Percentiles rank a stretch among this genome's conserved stretches.
phyloP scores from a whole-genome alignment of 2,113 vertebrate species.

The Enhydra lutris region DNA sequence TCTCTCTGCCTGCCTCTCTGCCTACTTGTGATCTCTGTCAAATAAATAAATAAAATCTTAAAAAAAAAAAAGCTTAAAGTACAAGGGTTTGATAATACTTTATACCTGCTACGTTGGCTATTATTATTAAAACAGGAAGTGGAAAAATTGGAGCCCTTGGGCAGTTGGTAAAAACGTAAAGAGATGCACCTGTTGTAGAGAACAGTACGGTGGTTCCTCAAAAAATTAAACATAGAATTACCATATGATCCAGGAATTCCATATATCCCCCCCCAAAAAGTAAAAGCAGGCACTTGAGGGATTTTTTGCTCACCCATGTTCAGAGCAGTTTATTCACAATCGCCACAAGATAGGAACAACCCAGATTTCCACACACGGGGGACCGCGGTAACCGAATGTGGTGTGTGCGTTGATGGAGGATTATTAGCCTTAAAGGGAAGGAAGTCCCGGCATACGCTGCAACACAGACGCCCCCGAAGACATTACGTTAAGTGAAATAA shows the following conservation, averaged over 20 bases:
- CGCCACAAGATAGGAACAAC: neutral
- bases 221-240: neutral
- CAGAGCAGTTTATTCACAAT: neutral
- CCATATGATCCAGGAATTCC: neutral
- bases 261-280: accelerated
- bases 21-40: too few species aligned
- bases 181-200: neutral
- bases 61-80: neutral
- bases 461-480: neutral
- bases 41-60: too few species aligned
- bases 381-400: neutral
- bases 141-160: neutral
- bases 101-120: too few species aligned
- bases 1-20: too few species aligned
- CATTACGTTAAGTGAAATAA: neutral
- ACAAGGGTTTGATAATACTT: too few species aligned
- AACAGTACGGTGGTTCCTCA: neutral
- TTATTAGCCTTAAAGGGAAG: neutral
- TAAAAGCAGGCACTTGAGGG: neutral
- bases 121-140: neutral
- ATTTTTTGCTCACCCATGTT: too few species aligned
- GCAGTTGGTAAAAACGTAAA: neutral
- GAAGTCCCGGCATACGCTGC: accelerated
- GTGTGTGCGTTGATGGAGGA: neutral
- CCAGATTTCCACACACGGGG: neutral